phyloP scores from a whole-genome alignment of 2,888 invertebrate species.

The Drosophila lutescens region DNA sequence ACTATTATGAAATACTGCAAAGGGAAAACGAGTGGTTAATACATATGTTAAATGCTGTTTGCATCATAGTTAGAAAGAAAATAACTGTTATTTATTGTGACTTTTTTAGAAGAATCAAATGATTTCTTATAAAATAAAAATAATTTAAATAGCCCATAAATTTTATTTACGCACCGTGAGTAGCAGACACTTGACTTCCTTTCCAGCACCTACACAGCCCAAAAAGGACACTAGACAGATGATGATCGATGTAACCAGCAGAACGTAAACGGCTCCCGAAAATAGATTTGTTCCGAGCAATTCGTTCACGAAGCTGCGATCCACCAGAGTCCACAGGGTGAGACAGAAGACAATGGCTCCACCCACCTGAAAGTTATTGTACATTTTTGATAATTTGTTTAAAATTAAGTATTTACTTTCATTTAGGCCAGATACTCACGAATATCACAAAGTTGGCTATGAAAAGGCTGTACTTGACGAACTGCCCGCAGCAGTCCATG shows the following conservation, averaged over 20 bases:
- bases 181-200: slow-evolving; percentile 96
- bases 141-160: too few relatives aligned
- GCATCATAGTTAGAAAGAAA: background rate
- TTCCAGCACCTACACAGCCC: slow-evolving; percentile 96
- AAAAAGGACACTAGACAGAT: slow-evolving; percentile 94
- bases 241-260: slow-evolving; percentile 92
- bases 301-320: slow-evolving; percentile 93
- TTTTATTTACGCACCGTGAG: slow-evolving; percentile 89
- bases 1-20: slow-evolving; percentile 94
- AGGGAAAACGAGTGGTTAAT: slow-evolving; percentile 29
- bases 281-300: slow-evolving; percentile 94
- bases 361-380: slow-evolving; percentile 87
- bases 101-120: too few relatives aligned
- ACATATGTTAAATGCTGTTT: slow-evolving; percentile 27
- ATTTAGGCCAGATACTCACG: slow-evolving; percentile 87
- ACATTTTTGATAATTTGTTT: too few relatives aligned
- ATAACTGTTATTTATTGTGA: background rate
- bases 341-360: slow-evolving; percentile 91
- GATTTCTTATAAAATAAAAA: too few relatives aligned
- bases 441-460: slow-evolving; percentile 93
- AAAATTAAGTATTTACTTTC: background rate
- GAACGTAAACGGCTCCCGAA: slow-evolving; percentile 92
- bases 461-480: slow-evolving; percentile 94
- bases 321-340: slow-evolving; percentile 93
- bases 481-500: slow-evolving; percentile 95